Evolutionary conservation across 2,113 vertebrate genomes (phyloP), one percentile per base, ranked within the genome.

Genomic region (Columba janthina): DNA sequence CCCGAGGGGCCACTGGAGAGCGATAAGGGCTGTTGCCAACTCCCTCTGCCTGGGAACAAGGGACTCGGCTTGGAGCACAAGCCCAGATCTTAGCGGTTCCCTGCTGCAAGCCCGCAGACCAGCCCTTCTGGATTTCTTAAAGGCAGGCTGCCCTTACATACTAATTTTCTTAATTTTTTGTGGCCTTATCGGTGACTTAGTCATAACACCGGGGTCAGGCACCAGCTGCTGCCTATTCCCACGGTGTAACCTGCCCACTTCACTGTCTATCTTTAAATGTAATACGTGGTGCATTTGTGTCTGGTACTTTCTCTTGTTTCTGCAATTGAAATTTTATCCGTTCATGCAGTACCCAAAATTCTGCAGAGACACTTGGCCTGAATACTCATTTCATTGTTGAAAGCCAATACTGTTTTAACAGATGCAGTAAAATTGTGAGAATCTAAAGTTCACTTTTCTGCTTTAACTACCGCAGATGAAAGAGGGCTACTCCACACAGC

Each of bases 341-440:
- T 62, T 94, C 77, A 15, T 38, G 82, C 84, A 96, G 88, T 40
- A 88, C 94, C 96, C 90, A 6, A 96, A 96, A 94, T 85, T 95
- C 96, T 97, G 96, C 93, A 92, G 89, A 96, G 96, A 93, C 96
- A 89, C 95, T 96, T 95, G 92, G 93, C 94, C 85, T 78, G 66
- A 96, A 66, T 83, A 54, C 91, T 93, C 74, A 21, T 97, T 97
- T 95, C 90, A 51, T 5, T 91, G 92, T 26, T 91, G 93, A 94
- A 97, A 97, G 85, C 93, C 95, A 96, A 94, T 87, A 96, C 93
- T 62, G 87, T 94, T 96, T 96, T 97, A 96, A 91, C 89, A 97
- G 93, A 96, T 81, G 94, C 87, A 96, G 84, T 96, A 94, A 97
- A 97, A 91, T 64, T 31, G 78, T 95, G 86, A 96, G 94, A 97